Evolutionary conservation across 2,888 invertebrate genomes (phyloP).

Genomic region (Epirrhoe tristata): DNA sequence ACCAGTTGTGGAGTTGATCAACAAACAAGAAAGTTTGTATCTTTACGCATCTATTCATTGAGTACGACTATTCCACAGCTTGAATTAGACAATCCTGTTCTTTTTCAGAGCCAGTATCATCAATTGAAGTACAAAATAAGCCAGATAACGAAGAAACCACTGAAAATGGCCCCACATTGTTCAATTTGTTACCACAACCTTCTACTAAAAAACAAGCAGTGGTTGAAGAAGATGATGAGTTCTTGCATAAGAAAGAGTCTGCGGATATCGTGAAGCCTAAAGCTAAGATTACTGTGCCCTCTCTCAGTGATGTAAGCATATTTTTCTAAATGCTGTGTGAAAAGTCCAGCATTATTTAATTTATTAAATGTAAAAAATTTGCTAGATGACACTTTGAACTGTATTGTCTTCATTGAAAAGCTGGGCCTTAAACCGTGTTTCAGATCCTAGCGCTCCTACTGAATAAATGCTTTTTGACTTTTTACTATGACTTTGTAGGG

Average conservation of each 20-base stretch:
- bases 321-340: too few relatives aligned
- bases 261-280: constrained; percentile 72
- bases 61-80: background rate
- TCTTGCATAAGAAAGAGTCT: constrained; percentile 85
- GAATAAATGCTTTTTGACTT: too few relatives aligned
- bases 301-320: constrained; percentile 85
- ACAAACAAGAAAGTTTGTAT: constrained; percentile 53
- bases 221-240: constrained; percentile 87
- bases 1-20: constrained; percentile 52
- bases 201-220: constrained; percentile 59
- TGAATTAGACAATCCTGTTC: background rate
- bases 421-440: too few relatives aligned
- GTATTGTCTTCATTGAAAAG: too few relatives aligned
- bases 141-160: constrained; percentile 18
- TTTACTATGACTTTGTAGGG: background rate
- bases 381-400: background rate
- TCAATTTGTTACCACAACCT: constrained; percentile 82
- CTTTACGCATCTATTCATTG: background rate
- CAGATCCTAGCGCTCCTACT: too few relatives aligned
- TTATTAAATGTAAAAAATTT: background rate
- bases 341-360: too few relatives aligned
- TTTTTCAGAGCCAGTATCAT: constrained; percentile 36
- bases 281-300: constrained; percentile 89
- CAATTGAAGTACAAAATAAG: constrained; percentile 21
- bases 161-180: constrained; percentile 54